phyloP scores from a whole-genome alignment of 1,140 invertebrate genomes.

The Lamellibrachia luymesi region DNA sequence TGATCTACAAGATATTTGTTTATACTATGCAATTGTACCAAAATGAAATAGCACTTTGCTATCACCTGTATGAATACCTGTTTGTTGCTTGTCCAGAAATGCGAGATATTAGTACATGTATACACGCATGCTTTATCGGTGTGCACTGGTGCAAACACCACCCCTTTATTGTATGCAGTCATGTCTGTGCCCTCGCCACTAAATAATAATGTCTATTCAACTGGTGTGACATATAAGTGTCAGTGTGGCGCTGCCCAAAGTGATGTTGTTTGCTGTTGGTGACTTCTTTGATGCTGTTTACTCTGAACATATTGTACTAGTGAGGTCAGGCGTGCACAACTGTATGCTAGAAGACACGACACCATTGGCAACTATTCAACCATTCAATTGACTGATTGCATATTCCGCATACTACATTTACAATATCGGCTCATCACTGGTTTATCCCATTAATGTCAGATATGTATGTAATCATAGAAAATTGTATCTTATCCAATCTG shows the following conservation, averaged over 20 bases:
- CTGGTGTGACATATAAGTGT: background rate
- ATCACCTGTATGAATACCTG: background rate
- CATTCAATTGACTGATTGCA: background rate
- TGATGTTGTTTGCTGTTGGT: background rate
- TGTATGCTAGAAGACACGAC: background rate
- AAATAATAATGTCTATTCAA: slow-evolving; percentile 1
- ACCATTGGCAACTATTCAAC: background rate
- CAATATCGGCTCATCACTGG: background rate
- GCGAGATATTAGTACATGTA: background rate
- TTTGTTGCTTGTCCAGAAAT: background rate
- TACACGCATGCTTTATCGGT: background rate
- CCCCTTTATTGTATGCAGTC: background rate
- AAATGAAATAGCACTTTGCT: background rate
- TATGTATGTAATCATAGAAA: background rate
- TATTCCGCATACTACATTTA: background rate
- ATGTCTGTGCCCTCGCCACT: background rate
- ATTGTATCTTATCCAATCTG: background rate
- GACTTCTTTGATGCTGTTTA: background rate
- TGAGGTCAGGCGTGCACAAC: background rate
- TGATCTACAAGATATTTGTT: background rate
- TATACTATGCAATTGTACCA: background rate
- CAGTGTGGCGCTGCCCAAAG: background rate
- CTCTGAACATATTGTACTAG: background rate
- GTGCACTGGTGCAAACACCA: background rate
- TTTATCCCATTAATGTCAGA: background rate